Evolutionary conservation across 1,140 invertebrate species (phyloP).

Genomic region (Bombyx mori): DNA sequence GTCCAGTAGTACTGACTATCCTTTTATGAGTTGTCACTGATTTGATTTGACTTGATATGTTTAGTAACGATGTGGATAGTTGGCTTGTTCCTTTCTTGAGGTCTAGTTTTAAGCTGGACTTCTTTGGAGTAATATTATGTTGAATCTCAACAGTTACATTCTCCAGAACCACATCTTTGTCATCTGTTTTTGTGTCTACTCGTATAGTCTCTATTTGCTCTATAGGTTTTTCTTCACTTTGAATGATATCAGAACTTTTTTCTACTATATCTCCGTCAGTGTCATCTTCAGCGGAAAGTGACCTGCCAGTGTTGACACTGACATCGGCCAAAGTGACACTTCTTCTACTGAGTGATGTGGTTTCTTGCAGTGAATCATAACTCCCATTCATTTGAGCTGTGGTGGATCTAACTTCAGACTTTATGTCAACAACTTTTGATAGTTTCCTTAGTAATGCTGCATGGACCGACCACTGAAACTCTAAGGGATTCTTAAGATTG

Average conservation of each 20-base stretch:
- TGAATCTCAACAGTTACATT: slow-evolving; percentile 64
- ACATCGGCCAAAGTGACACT: slow-evolving; percentile 52
- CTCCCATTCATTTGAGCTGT: slow-evolving; percentile 51
- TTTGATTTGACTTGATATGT: slow-evolving; percentile 66
- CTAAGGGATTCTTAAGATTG: slow-evolving; percentile 29
- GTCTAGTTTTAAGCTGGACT: slow-evolving; percentile 57
- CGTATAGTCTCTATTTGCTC: slow-evolving; percentile 20
- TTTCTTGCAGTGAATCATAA: slow-evolving; percentile 37
- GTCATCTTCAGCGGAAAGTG: slow-evolving; percentile 38
- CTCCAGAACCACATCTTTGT: slow-evolving; percentile 44
- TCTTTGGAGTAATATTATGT: slow-evolving; percentile 62
- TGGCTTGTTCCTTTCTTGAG: slow-evolving; percentile 56
- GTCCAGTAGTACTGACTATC: slow-evolving; percentile 50
- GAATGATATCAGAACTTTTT: background rate
- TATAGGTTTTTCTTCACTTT: slow-evolving; percentile 8
- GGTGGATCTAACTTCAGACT: slow-evolving; percentile 40
- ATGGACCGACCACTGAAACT: slow-evolving; percentile 59
- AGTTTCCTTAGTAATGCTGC: slow-evolving; percentile 53
- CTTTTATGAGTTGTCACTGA: slow-evolving; percentile 63
- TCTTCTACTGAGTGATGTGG: slow-evolving; percentile 26
- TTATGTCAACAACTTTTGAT: slow-evolving; percentile 60
- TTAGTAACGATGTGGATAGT: slow-evolving; percentile 51
- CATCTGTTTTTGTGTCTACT: slow-evolving; percentile 13
- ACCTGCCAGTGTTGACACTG: slow-evolving; percentile 55
- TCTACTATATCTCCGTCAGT: slow-evolving; percentile 16